phyloP scores from a whole-genome alignment of 1,140 invertebrate genomes.

The Listronotus bonariensis region DNA sequence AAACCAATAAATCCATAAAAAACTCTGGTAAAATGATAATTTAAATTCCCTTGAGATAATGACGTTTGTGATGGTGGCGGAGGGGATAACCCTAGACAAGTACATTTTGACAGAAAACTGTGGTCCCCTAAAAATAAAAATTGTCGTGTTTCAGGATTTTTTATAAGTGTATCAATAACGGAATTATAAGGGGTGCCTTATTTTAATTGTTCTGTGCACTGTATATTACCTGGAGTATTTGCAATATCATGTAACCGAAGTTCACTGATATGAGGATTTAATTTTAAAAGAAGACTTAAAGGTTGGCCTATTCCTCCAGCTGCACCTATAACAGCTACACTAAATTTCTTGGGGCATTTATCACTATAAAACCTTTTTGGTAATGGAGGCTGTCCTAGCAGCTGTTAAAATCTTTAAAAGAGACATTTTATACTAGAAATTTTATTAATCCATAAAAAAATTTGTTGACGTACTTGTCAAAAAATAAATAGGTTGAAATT shows the following conservation, averaged over 20 bases:
- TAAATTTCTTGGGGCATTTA: slow-evolving; percentile 60
- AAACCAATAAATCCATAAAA: no score
- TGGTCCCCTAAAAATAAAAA: no score
- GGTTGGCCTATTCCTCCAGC: slow-evolving; percentile 97
- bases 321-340: slow-evolving; percentile 93
- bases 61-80: no score
- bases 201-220: no score
- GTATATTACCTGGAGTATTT: slow-evolving; percentile 63
- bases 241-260: slow-evolving; percentile 92
- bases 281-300: slow-evolving; percentile 55
- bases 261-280: slow-evolving; percentile 49
- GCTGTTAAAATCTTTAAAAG: neutral
- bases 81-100: no score
- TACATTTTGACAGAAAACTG: no score
- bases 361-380: slow-evolving; percentile 76
- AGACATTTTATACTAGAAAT: slow-evolving; percentile 5
- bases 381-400: neutral
- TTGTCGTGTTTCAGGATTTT: no score
- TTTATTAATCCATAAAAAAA: neutral
- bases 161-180: no score
- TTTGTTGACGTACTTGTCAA: neutral
- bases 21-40: no score
- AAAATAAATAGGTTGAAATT: no score
- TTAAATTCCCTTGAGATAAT: no score
- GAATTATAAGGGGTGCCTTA: no score